Base-by-base conservation (phyloP, 2,888 invertebrate species). In the Xylota sylvarum region DNA sequence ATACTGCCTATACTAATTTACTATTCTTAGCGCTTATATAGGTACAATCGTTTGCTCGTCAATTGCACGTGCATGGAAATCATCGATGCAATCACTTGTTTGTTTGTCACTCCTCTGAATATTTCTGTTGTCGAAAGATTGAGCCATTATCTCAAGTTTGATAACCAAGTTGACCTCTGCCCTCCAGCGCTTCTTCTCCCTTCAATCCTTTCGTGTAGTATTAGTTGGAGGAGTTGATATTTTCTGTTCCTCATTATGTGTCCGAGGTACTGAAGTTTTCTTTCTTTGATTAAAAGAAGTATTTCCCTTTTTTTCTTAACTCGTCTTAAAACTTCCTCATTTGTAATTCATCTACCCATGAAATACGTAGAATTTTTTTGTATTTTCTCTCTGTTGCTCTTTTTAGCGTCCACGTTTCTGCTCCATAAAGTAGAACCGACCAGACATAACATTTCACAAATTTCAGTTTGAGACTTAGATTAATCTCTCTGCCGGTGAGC, bases 201-300 rank as follows among this genome's bases (percentile, higher is more conserved):
- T 52, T 52, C 27, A 19, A 52, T 52, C 27, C 52, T 52, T 52
- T n/a, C 52, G 27, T 52, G 52, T 30, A 27, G 27, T 4, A 52
- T 52, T 12, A 52, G 27, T 27, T 27, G 27, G 27, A 12, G 50
- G 50, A 52, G 50, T 52, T 52, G 27, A 27, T 52, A 27, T 52
- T 52, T 52, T 14, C 27, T 23, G 27, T 52, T 52, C 7, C 27
- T 52, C 48, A 19, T 48, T 23, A 12, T 52, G 50, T 52, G 27
- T 27, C 50, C 50, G 12, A 27, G 50, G 12, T 52, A 52, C 17
- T 52, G 27, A 7, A 52, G 12, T 27, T 52, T 27, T 27, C 50
- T 52, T 27, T 52, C 27, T 12, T 52, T 27, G 27, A 52, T 52
- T 52, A 52, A 52, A 52, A 12, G 50, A 17, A 27, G 27, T 52